Evolutionary conservation across 2,888 invertebrate genomes (phyloP).

Genomic region (Ormyrus thymus): DNA sequence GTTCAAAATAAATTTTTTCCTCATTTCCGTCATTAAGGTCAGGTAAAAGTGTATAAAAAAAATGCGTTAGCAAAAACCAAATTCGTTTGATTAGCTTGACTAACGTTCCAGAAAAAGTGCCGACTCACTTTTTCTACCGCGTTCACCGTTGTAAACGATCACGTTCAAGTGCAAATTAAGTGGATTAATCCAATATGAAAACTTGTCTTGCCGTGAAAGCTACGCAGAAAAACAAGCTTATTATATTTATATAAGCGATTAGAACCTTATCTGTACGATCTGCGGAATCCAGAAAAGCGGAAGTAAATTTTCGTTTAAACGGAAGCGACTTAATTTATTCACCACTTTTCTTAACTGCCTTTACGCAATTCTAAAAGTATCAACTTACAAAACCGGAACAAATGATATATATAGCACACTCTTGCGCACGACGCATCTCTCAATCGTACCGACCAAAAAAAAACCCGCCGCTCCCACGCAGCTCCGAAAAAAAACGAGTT

Average conservation of each 20-base stretch:
- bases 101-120: too few relatives aligned
- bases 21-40: too few relatives aligned
- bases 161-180: background rate
- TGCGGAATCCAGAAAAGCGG: background rate
- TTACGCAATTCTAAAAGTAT: too few relatives aligned
- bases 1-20: too few relatives aligned
- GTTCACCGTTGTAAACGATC: too few relatives aligned
- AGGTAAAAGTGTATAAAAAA: too few relatives aligned
- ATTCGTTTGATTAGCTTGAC: too few relatives aligned
- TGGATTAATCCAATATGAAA: background rate
- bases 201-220: constrained; percentile 22
- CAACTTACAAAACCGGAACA: background rate
- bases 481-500: constrained; percentile 1
- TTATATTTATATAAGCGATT: constrained; percentile 28
- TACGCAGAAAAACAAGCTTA: background rate
- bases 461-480: background rate
- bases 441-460: constrained; percentile 4
- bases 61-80: too few relatives aligned
- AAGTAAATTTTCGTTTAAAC: background rate
- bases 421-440: background rate
- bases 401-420: background rate
- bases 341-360: too few relatives aligned
- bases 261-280: background rate
- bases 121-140: too few relatives aligned
- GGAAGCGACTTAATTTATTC: too few relatives aligned